Evolutionary conservation across 2,797 vertebrate species (phyloP), one percentile per base, ranked within the genome.

Genomic region (Spinibarbus caldwelli): DNA sequence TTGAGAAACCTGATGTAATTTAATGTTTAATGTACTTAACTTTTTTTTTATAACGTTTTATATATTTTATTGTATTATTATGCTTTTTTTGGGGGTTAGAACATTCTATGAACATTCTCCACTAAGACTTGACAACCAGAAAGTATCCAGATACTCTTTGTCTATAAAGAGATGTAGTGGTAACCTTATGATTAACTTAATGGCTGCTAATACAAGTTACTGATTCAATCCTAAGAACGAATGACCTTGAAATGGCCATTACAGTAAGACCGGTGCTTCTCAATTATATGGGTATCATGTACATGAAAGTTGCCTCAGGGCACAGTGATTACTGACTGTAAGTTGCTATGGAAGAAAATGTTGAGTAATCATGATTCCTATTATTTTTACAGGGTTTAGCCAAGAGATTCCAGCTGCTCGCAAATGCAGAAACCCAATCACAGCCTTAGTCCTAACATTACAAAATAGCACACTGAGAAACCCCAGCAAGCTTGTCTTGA

Each of bases 131-230:
- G 29, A 73, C 17, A 49, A 12, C 17, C 9, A 49, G 45, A 45
- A 54, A 76, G 47, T 36, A 47, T 34, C 2, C 19, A 75, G 23
- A 77, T 49, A 7, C 8, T 75, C 2, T 23, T 6, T 8, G 29
- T 57, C 43, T 72, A 17, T 36, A 54, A 29, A 47, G 45, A 77
- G 34, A 26, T 38, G 75, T 12, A 77, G 52, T 11, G 23, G 6
- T 59, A 59, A 59, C 14, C 52, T 59, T 59, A 78, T 54, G 49
- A 76, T 59, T 59, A 59, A 57, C 23, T 1, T 54, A 76, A 54
- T 38, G 11, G 11, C 73, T 76, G 31, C 52, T 59, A 78, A 78
- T 78, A 59, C 76, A 59, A 59, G 23, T 43, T 6, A 78, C 34
- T 26, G 36, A 41, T 78, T 78, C 36, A 59, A 23, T 19, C 14